Evolutionary conservation across 64 coral and sea anemone genomes (phyloP).

Genomic region (Orbicella faveolata): DNA sequence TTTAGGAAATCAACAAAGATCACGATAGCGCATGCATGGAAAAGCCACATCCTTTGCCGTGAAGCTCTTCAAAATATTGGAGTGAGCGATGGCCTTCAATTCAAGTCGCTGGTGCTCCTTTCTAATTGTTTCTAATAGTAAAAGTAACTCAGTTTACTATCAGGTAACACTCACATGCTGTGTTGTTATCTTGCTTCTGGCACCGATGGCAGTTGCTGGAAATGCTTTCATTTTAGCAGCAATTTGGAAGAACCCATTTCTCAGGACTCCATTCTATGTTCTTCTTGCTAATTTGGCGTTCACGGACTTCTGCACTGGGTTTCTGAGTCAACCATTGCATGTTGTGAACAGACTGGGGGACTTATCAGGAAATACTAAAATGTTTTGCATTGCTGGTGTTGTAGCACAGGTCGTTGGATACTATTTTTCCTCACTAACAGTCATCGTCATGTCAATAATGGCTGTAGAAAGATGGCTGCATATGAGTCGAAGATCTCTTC

Average conservation of each 20-base stretch:
- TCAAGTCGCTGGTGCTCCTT: neutral
- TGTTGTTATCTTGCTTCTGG: neutral
- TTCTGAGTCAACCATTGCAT: neutral
- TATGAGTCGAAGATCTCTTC: neutral
- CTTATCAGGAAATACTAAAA: neutral
- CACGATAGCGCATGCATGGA: too few relatives aligned
- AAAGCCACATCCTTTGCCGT: too few relatives aligned
- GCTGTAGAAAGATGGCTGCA: neutral
- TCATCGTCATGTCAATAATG: neutral
- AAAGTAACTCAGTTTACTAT: neutral
- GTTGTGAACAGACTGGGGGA: neutral
- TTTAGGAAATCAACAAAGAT: too few relatives aligned
- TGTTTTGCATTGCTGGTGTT: neutral
- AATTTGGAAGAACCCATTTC: neutral
- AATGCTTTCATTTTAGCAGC: slow-evolving; percentile 1
- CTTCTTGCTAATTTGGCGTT: slow-evolving; percentile 4
- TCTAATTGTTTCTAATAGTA: neutral
- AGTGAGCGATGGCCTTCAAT: neutral
- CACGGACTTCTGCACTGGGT: neutral
- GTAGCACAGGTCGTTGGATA: neutral
- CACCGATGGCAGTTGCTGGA: neutral
- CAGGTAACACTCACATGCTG: neutral
- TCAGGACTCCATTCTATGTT: slow-evolving; percentile 6
- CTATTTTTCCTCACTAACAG: neutral
- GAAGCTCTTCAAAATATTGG: too few relatives aligned